Evolutionary conservation across 2,113 vertebrate genomes (phyloP).

Genomic region (Protomyctophum bolini): DNA sequence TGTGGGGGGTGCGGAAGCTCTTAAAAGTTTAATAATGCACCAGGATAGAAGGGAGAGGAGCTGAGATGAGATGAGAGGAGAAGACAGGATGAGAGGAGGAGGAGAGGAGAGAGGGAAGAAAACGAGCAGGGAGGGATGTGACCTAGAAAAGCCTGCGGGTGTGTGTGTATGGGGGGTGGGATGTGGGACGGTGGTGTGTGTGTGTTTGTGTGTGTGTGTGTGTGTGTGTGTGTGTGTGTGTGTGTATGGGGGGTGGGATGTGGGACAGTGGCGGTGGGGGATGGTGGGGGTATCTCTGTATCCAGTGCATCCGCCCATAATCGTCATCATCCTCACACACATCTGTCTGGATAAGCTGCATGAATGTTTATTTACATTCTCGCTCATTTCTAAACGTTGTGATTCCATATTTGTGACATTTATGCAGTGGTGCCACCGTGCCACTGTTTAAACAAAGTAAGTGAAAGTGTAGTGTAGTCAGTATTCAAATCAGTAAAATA

Average conservation of each 20-base stretch:
- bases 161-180: conserved; percentile 30
- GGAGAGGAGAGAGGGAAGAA: conserved; percentile 25
- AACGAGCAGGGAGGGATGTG: conserved; percentile 57
- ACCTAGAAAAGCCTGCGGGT: conserved; percentile 78
- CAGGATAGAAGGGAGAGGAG: conserved; percentile 57
- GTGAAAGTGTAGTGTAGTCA: no score
- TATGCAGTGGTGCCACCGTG: no score
- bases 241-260: conserved; percentile 8
- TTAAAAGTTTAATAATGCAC: conserved; percentile 80
- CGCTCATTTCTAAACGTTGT: no score
- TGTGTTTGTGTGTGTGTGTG: conserved; percentile 17
- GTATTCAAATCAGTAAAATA: no score
- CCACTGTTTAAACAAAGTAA: no score
- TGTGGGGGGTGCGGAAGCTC: conserved; percentile 53
- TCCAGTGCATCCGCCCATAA: conserved; percentile 37
- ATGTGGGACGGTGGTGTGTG: conserved; percentile 2
- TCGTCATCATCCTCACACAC: conserved; percentile 13
- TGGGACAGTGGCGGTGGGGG: conserved; percentile 11
- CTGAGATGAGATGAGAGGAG: conserved; percentile 49
- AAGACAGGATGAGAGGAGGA: conserved; percentile 48
- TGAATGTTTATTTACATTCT: neutral
- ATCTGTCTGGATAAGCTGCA: conserved; percentile 30
- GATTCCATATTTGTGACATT: no score
- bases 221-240: conserved; percentile 15
- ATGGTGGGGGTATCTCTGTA: conserved; percentile 20